Evolutionary conservation across 2,113 vertebrate species (phyloP), one percentile per base, ranked within the genome.

Genomic region (Tyto alba): DNA sequence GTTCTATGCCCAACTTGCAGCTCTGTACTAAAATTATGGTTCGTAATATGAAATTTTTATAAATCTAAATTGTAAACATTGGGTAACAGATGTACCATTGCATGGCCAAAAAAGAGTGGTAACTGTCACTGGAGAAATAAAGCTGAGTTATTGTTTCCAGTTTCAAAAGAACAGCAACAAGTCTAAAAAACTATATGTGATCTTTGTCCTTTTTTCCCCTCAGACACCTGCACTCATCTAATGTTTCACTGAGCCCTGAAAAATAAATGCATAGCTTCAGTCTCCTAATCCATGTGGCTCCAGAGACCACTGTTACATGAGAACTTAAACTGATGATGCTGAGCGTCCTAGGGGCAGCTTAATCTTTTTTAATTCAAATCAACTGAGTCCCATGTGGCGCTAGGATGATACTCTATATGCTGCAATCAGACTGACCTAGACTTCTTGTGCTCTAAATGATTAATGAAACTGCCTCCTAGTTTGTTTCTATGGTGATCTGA

Each of bases 351-450:
- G 98, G 98, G 98, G 98, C 97, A 98, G 98, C 98, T 98, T 99
- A 98, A 99, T 99, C 98, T 99, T 99, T 99, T 99, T 98, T 98
- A 98, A 99, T 99, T 99, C 98, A 99, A 99, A 99, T 99, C 98
- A 99, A 99, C 98, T 97, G 98, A 99, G 98, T 98, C 98, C 98
- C 98, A 98, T 98, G 98, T 98, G 98, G 98, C 98, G 97, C 97
- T 97, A 97, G 98, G 99, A 99, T 99, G 99, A 99, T 99, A 99
- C 99, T 98, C 98, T 99, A 99, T 99, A 99, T 99, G 98, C 99
- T 98, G 99, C 99, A 99, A 99, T 99, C 99, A 99, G 99, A 99
- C 99, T 99, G 99, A 99, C 99, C 99, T 99, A 99, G 99, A 99
- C 99, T 99, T 98, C 98, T 99, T 97, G 98, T 98, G 98, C 99